These are phyloP conservation scores for Geococcyx californianus DNA, from an alignment of 2,113 vertebrate species.

Conservation along the genomic window DNA sequence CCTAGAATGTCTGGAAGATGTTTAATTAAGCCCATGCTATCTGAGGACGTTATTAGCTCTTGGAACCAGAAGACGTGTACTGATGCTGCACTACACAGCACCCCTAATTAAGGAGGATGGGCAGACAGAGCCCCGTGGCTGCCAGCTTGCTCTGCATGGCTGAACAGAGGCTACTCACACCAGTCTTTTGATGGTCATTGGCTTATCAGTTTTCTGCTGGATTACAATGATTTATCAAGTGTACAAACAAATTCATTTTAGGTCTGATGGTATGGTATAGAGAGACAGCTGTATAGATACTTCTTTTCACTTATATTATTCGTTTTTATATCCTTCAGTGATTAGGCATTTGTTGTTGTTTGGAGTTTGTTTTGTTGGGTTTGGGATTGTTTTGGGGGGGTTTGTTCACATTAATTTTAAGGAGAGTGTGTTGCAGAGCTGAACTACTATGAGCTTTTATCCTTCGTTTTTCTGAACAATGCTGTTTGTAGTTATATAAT, in stretches of 20 bases:
- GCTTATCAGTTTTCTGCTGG: slow-evolving; percentile 29
- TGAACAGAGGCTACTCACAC: neutral
- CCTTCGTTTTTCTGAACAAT: neutral
- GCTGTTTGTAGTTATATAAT: neutral
- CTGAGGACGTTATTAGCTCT: slow-evolving; percentile 42
- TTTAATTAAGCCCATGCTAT: slow-evolving; percentile 59
- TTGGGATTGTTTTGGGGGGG: no score
- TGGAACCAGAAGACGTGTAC: slow-evolving; percentile 16
- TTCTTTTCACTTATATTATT: neutral
- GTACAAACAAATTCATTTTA: neutral
- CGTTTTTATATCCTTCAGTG: neutral
- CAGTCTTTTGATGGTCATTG: neutral
- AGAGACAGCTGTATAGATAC: neutral
- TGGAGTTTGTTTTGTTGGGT: no score
- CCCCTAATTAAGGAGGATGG: slow-evolving; percentile 81
- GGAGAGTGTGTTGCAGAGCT: neutral
- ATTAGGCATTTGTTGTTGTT: neutral
- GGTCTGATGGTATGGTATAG: neutral
- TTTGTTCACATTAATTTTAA: neutral
- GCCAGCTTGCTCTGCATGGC: slow-evolving; percentile 73
- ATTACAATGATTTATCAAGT: slow-evolving; percentile 7
- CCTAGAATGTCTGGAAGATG: slow-evolving; percentile 52
- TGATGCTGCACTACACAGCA: neutral
- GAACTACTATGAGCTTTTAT: neutral
- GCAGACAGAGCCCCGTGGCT: slow-evolving; percentile 68